Evolutionary conservation across 2,113 vertebrate genomes (phyloP).

Genomic region (Oenanthe melanoleuca): DNA sequence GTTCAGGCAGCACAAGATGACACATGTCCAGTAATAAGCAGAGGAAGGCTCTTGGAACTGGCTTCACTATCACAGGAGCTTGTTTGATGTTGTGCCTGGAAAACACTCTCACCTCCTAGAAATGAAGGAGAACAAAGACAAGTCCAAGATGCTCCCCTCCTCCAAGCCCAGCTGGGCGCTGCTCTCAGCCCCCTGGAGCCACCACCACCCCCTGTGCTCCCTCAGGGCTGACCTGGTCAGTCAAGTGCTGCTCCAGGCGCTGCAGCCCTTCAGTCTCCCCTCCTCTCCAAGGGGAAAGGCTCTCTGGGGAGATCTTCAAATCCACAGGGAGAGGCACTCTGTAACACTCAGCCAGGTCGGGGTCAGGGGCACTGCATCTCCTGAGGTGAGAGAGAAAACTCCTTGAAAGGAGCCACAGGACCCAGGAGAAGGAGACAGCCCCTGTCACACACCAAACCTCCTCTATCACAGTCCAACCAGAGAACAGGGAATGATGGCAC

Average conservation of each 20-base stretch:
- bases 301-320: constrained; percentile 13
- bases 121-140: not conserved
- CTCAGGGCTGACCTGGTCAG: constrained; percentile 49
- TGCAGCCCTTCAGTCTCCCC: constrained; percentile 52
- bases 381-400: not conserved
- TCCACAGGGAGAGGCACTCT: constrained; percentile 54
- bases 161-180: not conserved
- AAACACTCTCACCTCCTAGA: not conserved
- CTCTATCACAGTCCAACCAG: not conserved
- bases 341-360: not conserved
- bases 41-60: not conserved
- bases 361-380: not conserved
- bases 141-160: not conserved
- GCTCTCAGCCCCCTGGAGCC: not conserved
- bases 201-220: not conserved
- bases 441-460: not conserved
- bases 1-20: not conserved
- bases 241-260: constrained; percentile 59
- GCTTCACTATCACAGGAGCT: not conserved
- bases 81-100: not conserved
- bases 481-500: not conserved
- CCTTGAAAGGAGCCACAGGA: not conserved
- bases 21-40: not conserved
- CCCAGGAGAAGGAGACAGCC: not conserved
- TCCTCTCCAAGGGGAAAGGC: constrained; percentile 56